phyloP scores from a whole-genome alignment of 2,888 invertebrate genomes.

The Ariolimax columbianus region DNA sequence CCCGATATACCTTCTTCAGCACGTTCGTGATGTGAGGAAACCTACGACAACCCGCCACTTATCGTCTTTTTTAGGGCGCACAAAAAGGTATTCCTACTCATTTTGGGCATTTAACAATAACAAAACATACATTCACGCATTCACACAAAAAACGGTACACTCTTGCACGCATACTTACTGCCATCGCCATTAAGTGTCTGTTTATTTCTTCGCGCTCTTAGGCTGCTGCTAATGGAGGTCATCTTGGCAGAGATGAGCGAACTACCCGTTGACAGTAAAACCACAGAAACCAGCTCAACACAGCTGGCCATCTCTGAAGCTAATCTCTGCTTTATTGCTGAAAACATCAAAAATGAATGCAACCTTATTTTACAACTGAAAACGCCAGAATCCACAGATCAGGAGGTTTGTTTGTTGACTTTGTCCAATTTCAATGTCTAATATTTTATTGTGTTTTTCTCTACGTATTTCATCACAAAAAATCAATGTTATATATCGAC shows the following conservation, averaged over 20 bases:
- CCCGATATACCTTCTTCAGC: no score
- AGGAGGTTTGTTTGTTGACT: constrained; percentile 33
- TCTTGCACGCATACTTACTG: no score
- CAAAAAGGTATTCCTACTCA: no score
- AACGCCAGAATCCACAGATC: constrained; percentile 37
- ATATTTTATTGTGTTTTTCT: background rate
- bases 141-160: no score
- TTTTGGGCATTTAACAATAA: no score
- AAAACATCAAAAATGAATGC: constrained; percentile 44
- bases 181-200: no score
- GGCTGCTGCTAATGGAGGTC: constrained; percentile 43
- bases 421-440: background rate
- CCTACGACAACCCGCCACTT: no score
- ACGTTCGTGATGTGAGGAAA: no score
- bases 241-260: constrained; percentile 48
- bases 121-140: no score
- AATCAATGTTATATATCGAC: no score
- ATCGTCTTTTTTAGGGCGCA: no score
- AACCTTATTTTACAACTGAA: constrained; percentile 44
- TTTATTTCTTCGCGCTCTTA: background rate
- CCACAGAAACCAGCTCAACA: background rate
- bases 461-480: background rate
- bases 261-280: constrained; percentile 30
- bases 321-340: constrained; percentile 45
- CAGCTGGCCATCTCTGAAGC: constrained; percentile 37